Percentiles rank a stretch among this genome's conserved stretches.
Evolutionary conservation across 1,140 invertebrate species (phyloP).

Genomic region (Drosophila funebris): DNA sequence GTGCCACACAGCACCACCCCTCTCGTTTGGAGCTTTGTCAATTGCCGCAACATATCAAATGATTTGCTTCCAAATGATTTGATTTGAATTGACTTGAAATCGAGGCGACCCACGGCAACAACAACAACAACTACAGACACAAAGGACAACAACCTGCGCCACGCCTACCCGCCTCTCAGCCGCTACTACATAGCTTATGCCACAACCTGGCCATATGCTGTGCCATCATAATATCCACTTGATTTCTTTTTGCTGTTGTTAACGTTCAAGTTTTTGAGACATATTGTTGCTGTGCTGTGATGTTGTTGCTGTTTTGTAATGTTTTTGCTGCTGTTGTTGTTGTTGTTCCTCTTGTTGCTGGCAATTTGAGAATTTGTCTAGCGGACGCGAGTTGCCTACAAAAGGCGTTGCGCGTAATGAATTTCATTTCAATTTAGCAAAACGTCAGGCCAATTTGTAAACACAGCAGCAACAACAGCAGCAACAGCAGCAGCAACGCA

Average conservation of each 20-base stretch:
- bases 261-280: conserved; percentile 38
- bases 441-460: conserved; percentile 74
- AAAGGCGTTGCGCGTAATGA: conserved; percentile 55
- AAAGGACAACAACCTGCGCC: conserved; percentile 10
- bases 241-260: conserved; percentile 53
- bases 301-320: neutral
- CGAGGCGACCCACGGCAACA: conserved; percentile 33
- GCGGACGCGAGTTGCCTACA: conserved; percentile 30
- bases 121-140: conserved; percentile 2
- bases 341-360: conserved; percentile 12
- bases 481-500: conserved; percentile 4
- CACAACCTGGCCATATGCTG: conserved; percentile 14
- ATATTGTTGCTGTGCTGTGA: conserved; percentile 49
- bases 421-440: conserved; percentile 75
- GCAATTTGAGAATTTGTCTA: conserved; percentile 55
- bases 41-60: conserved; percentile 75
- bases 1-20: neutral
- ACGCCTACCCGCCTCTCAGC: neutral
- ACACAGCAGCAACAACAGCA: conserved; percentile 17
- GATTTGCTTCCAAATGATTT: conserved; percentile 83
- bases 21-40: conserved; percentile 47
- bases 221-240: conserved; percentile 62
- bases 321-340: neutral
- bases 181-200: neutral
- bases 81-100: conserved; percentile 81